These are phyloP conservation scores for Bufo bufo DNA, from an alignment of 2,113 vertebrate genomes.

Conservation along the genomic window DNA sequence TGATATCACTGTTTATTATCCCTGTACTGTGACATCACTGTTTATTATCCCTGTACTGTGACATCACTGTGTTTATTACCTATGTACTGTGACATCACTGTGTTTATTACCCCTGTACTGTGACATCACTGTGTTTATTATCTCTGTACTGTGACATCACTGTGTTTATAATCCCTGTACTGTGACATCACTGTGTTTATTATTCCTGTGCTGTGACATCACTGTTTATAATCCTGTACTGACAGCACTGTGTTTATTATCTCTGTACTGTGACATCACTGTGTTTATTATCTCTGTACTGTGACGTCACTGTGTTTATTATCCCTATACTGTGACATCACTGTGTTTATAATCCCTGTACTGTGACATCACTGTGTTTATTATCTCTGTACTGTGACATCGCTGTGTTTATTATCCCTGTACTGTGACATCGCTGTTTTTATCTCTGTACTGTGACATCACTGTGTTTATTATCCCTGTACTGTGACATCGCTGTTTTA, in stretches of 20 bases:
- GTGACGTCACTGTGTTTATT: not conserved
- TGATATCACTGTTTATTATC: not conserved
- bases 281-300: not conserved
- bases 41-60: too few relatives aligned
- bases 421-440: not conserved
- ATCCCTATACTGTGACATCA: not conserved
- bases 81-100: too few relatives aligned
- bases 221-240: not conserved
- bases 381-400: not conserved
- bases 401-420: not conserved
- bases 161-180: not conserved
- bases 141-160: not conserved
- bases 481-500: not conserved
- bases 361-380: not conserved
- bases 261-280: not conserved
- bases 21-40: too few relatives aligned
- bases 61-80: too few relatives aligned
- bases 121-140: not conserved
- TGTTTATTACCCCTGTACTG: too few relatives aligned
- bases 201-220: not conserved
- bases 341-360: not conserved
- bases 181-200: not conserved
- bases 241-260: not conserved
- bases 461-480: not conserved
- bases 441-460: not conserved